Evolutionary conservation across 2,888 invertebrate species (phyloP).

Genomic region (Lapara coniferarum): DNA sequence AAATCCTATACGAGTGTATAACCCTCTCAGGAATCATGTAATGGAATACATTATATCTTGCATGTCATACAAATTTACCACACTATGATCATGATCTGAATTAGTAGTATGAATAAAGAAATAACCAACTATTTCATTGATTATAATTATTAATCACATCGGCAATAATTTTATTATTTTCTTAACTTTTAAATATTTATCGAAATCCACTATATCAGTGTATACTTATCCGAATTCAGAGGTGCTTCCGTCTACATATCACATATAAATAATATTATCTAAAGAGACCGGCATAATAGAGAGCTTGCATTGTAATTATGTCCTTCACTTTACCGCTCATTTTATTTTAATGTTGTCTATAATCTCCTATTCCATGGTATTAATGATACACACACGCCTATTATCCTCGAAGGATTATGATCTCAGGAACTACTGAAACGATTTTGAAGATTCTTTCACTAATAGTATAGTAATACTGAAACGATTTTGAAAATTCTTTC

Average conservation of each 20-base stretch:
- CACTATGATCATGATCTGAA: too few relatives aligned
- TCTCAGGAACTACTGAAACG: too few relatives aligned
- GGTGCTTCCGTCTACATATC: slow-evolving; percentile 11
- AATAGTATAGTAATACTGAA: too few relatives aligned
- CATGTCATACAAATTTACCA: too few relatives aligned
- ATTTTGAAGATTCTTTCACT: too few relatives aligned
- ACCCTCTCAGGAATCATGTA: too few relatives aligned
- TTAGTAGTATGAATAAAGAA: background rate
- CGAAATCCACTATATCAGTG: background rate
- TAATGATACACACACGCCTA: too few relatives aligned
- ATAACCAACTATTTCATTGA: background rate
- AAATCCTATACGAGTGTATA: too few relatives aligned
- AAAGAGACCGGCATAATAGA: slow-evolving; percentile 13
- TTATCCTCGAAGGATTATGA: too few relatives aligned
- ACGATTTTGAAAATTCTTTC: too few relatives aligned
- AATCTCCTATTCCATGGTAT: slow-evolving; percentile 29
- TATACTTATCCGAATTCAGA: background rate
- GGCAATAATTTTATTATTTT: background rate
- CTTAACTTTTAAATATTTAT: background rate
- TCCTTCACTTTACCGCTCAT: slow-evolving; percentile 12
- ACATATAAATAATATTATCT: background rate
- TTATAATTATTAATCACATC: background rate
- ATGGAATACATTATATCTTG: too few relatives aligned
- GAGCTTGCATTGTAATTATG: slow-evolving; percentile 3
- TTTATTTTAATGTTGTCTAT: slow-evolving; percentile 30